phyloP scores from a whole-genome alignment of 2,888 invertebrate species.

The Ornithoptera alexandrae region DNA sequence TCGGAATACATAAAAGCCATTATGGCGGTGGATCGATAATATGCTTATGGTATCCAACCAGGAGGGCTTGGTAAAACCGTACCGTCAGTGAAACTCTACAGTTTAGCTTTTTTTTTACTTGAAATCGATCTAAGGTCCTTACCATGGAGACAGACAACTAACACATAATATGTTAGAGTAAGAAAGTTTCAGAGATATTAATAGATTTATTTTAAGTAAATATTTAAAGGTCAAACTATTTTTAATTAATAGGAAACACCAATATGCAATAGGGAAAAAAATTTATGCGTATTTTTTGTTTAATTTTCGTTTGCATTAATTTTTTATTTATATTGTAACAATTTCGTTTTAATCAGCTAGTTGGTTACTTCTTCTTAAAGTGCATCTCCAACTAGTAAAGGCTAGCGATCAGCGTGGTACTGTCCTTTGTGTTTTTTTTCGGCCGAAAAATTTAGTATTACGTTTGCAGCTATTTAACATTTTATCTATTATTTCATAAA shows the following conservation, averaged over 20 bases:
- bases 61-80: too few species aligned
- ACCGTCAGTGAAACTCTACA: too few species aligned
- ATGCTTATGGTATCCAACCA: too few species aligned
- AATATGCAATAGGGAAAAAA: background rate
- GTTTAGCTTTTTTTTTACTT: too few species aligned
- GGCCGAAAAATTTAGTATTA: slow-evolving; percentile 1
- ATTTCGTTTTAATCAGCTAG: slow-evolving; percentile 21
- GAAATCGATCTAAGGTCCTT: too few species aligned
- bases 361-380: slow-evolving; percentile 2
- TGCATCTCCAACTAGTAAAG: too few species aligned
- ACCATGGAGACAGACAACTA: too few species aligned
- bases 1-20: too few species aligned
- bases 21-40: too few species aligned
- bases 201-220: background rate
- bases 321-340: slow-evolving; percentile 13
- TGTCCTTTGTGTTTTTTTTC: too few species aligned
- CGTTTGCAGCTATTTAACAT: slow-evolving; percentile 18
- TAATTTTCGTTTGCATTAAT: background rate
- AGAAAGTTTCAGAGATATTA: background rate
- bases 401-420: too few species aligned
- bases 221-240: background rate
- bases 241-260: background rate
- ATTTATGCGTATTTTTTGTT: background rate
- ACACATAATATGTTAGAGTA: too few species aligned
- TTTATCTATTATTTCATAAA: slow-evolving; percentile 16